Evolutionary conservation across 2,888 invertebrate species (phyloP), one percentile per base, ranked within the genome.

Genomic region (Drosophila monieri): DNA sequence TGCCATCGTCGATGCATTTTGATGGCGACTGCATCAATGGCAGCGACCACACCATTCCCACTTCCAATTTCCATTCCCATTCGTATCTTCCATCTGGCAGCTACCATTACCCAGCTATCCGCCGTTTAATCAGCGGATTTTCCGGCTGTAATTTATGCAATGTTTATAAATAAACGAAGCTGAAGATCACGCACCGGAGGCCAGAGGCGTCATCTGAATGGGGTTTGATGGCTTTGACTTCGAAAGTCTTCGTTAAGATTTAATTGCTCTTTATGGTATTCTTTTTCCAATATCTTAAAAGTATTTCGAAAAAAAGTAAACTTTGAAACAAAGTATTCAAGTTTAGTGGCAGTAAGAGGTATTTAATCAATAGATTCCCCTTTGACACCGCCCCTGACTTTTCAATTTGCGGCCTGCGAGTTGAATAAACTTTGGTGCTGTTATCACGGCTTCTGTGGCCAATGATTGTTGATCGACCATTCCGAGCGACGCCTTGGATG

Each of bases 341-440:
- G 21, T 21, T 21, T 21, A 21, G 4, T 23, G 21, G 3, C 21
- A 23, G 21, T 0, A 23, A 23, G 21, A 23, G 21, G 21, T 23
- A 23, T 23, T 23, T 39, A n/a, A 5, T 41, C 18, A 18, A 18
- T 9, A 43, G 27, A 48, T 18, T n/a, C 6, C 46, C 49, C 37
- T 15, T n/a, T 10, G 25, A 6, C 1, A 12, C 25, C 30, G 35
- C 43, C 66, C 2, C 43, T 60, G 57, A 0, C 6, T n/a, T 18
- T 15, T 30, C 49, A 46, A 61, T 53, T 35, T 43, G 27, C 9
- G n/a, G 25, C 27, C 14, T 10, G 14, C 43, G 60, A 81, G 81
- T 85, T 79, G 77, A 81, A 81, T 81, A 81, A 85, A 79, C 85
- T 76, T 54, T 68, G 39, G 27, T 18, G 21, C 43, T 66, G 48